Conservation (phyloP, 2,797 vertebrate genomes). For the Coregonus ussuriensis region DNA sequence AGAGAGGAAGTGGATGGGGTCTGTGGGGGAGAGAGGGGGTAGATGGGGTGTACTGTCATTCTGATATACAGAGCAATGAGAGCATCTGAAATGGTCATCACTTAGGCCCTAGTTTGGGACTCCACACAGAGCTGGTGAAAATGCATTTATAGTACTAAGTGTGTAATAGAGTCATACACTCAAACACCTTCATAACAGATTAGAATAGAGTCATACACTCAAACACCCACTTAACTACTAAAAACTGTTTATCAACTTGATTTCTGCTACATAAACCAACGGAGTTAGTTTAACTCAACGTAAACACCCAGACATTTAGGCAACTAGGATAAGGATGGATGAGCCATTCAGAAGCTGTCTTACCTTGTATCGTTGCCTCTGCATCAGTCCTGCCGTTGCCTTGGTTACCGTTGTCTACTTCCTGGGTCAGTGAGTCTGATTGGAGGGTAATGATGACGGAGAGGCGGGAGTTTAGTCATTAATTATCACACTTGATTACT, state of each 20-base stretch:
- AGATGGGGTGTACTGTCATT: neutral
- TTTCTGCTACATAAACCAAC: neutral
- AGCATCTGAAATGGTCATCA: neutral
- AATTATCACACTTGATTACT: constrained; percentile 69
- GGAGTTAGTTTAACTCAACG: constrained; percentile 47
- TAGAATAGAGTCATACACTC: neutral
- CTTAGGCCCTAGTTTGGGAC: neutral
- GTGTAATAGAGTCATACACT: neutral
- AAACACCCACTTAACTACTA: neutral
- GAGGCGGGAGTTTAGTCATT: constrained; percentile 71
- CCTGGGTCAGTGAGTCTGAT: constrained; percentile 93
- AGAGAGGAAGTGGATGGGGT: neutral
- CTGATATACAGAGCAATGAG: neutral
- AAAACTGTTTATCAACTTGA: neutral
- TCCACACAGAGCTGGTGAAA: neutral
- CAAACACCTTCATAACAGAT: neutral
- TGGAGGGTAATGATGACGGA: constrained; percentile 83
- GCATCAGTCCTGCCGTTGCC: constrained; percentile 87
- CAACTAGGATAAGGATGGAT: constrained; percentile 68
- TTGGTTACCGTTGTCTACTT: constrained; percentile 88
- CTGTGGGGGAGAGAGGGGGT: neutral
- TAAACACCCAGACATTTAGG: constrained; percentile 69
- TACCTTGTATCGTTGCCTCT: constrained; percentile 97
- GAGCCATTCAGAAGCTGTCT: constrained; percentile 75
- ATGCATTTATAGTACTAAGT: neutral